phyloP scores from a whole-genome alignment of 1,140 invertebrate species.

The Drosophila persimilis region DNA sequence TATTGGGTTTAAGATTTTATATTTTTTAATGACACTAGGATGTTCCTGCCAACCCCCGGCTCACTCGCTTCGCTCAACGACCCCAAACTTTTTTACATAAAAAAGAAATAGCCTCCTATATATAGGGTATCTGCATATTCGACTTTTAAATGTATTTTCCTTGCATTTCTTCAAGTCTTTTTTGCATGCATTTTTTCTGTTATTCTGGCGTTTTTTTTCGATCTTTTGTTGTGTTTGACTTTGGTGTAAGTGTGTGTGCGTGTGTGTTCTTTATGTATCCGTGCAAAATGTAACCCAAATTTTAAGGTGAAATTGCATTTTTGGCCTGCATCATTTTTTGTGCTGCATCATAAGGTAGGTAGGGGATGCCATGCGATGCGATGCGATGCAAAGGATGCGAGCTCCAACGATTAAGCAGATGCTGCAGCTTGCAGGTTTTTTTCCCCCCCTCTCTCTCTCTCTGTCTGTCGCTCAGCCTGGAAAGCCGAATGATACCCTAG shows the following conservation, averaged over 20 bases:
- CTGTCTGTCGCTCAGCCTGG: not conserved
- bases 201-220: conserved; percentile 10
- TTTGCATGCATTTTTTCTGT: conserved; percentile 14
- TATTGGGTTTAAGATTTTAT: too few species aligned
- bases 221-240: conserved; percentile 13
- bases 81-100: too few species aligned
- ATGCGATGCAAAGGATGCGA: conserved; percentile 4
- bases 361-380: not conserved
- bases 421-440: conserved; percentile 10
- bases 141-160: too few species aligned
- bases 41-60: too few species aligned
- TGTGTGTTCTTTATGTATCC: conserved; percentile 9
- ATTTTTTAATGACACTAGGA: too few species aligned
- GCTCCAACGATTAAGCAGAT: conserved; percentile 13
- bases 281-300: conserved; percentile 28
- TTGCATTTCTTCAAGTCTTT: not conserved
- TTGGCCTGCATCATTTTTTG: conserved; percentile 19
- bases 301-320: conserved; percentile 29
- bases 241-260: not conserved
- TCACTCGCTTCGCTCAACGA: too few species aligned
- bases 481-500: conserved; percentile 17
- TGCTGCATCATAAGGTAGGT: not conserved
- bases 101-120: too few species aligned
- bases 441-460: not conserved
- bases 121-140: too few species aligned